These are phyloP conservation scores for Microtus agrestis DNA, from an alignment of 2,797 vertebrate genomes.

Conservation along the genomic window DNA sequence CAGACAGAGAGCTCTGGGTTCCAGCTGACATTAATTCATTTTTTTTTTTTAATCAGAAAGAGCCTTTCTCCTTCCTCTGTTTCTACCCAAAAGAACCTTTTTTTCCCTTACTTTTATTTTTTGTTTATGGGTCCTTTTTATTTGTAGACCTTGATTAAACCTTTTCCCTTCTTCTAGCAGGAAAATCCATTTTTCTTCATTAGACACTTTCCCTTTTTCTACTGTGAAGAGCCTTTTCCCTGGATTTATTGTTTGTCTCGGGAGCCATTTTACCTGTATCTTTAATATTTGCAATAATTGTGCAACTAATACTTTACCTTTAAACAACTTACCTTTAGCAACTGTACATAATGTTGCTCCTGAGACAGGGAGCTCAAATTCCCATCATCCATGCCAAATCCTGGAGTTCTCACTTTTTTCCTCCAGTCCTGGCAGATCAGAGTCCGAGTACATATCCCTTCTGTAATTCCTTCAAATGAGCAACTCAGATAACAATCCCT, in stretches of 20 bases:
- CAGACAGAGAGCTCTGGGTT: background rate
- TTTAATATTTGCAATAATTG: background rate
- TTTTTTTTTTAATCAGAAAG: background rate
- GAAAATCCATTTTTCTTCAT: background rate
- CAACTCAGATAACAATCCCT: background rate
- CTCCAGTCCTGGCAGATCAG: background rate
- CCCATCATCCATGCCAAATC: background rate
- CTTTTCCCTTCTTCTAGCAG: background rate
- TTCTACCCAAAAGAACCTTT: background rate
- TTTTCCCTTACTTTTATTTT: background rate
- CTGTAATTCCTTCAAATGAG: background rate
- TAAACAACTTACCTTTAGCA: background rate
- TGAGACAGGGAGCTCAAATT: background rate
- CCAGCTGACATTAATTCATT: background rate
- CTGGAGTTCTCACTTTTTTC: background rate
- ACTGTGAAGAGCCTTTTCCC: background rate
- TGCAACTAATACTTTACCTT: background rate
- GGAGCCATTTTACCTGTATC: background rate
- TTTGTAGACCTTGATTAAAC: background rate
- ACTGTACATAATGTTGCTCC: background rate
- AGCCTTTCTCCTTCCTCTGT: background rate
- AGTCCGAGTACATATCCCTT: background rate
- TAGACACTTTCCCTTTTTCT: background rate
- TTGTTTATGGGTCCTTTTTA: background rate
- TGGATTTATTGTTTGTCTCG: background rate